A percentile compares a stretch with the other conserved stretches of the same genome.
phyloP scores from a whole-genome alignment of 2,888 invertebrate genomes.

The Tolmerus cingulatus region DNA sequence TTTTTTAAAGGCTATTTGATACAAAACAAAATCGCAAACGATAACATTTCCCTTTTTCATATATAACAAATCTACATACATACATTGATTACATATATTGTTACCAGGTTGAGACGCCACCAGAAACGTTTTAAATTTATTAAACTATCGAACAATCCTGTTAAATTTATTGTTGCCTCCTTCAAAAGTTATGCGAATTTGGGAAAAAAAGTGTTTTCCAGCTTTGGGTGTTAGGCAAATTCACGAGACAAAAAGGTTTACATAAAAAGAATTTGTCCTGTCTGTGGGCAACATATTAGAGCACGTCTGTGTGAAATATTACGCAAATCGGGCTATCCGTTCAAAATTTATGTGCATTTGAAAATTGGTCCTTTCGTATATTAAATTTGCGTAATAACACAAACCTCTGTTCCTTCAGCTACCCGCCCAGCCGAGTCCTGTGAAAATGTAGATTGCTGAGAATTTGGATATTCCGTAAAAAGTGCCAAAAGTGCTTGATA shows the following conservation, averaged over 20 bases:
- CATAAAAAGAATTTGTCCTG: too few species aligned
- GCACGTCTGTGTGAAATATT: background rate
- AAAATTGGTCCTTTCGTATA: too few species aligned
- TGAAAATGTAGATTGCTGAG: background rate
- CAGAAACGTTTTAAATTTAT: too few species aligned
- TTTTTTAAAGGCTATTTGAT: too few species aligned
- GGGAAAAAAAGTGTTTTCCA: background rate
- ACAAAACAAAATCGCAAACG: too few species aligned
- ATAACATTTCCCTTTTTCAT: too few species aligned
- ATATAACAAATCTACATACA: too few species aligned
- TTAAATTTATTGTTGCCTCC: too few species aligned
- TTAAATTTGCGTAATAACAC: background rate
- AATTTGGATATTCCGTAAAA: background rate
- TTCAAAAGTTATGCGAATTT: background rate
- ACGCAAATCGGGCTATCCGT: background rate
- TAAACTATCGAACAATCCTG: too few species aligned
- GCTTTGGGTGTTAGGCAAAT: background rate
- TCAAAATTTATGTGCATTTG: too few species aligned
- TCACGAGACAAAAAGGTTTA: background rate
- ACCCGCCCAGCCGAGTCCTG: background rate
- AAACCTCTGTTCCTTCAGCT: background rate
- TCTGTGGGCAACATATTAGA: background rate
- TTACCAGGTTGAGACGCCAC: too few species aligned
- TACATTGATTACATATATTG: too few species aligned
- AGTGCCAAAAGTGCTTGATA: background rate